Base-by-base conservation (phyloP, 53 echinoderm and acorn worm genomes). In the Zoroaster sp. region DNA sequence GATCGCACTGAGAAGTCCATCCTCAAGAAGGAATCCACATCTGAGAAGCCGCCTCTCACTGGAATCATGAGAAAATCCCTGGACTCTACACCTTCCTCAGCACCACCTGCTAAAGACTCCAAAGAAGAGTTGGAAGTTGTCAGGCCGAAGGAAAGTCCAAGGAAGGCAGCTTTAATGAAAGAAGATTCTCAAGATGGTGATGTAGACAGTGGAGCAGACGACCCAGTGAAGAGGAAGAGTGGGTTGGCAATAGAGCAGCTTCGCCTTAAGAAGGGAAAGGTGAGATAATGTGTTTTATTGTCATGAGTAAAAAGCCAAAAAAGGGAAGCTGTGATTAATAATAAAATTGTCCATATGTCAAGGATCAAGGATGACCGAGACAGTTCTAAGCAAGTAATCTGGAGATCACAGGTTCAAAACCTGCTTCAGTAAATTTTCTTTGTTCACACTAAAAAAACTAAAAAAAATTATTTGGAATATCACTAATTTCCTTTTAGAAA, bases 161-260 rank as follows among this genome's bases (percentile, higher is more conserved):
- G 80, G 47, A 86, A 79, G 73, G 91, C 38, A 5, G 52, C 79
- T 4, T 20, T 88, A 72, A 83, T 74, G 88, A 91, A 89, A 44
- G 88, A 91, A 35, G 94, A 94, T 65, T 94, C 94, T 10, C 65
- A 53, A 39, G 91, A 94, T 79, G 94, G 85, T 8, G 94, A 94
- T 36, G 88, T 94, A 31, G 91, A 91, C 65, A 94, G 94, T 33
- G 94, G 94, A 51, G 69, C 89, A 12, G 94, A 94, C 55, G 94
- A 94, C 43, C 43, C 54, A 12, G 66, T 77, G 8, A 89, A 45
- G 88, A 94, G 80, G 87, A 46, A 72, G 37, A 89, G 75, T 44
- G 74, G 46, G 54, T 69, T 83, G 35, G 88, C 85, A 23, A 73
- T 37, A 4, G 90, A 85, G 73, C 76, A 77, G 69, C 69, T 88